Evolutionary conservation across 2,113 vertebrate genomes (phyloP).

Genomic region (Dasyornis broadbenti): DNA sequence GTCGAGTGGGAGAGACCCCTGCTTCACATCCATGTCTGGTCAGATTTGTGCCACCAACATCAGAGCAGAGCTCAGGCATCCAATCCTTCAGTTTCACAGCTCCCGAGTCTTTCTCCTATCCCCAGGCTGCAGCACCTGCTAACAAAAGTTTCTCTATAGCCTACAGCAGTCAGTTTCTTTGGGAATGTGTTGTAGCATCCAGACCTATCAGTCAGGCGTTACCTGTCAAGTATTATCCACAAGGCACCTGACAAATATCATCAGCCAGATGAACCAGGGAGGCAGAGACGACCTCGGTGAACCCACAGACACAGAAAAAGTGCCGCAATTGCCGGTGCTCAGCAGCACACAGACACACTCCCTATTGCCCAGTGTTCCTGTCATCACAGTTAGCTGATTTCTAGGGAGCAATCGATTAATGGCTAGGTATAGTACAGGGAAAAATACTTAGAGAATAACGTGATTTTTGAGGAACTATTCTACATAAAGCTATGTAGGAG

Average conservation of each 20-base stretch:
- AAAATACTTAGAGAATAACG: not conserved
- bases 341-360: accelerated
- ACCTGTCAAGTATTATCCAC: not conserved
- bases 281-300: not conserved
- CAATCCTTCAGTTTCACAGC: not conserved
- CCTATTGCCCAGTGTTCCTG: not conserved
- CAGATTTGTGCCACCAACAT: not conserved
- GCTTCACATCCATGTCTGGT: accelerated
- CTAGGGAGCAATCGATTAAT: not conserved
- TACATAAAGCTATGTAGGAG: not conserved
- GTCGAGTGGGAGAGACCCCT: accelerated
- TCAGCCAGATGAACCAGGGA: not conserved
- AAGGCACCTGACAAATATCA: not conserved
- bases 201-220: not conserved
- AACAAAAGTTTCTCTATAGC: not conserved
- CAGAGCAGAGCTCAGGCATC: not conserved
- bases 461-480: not conserved
- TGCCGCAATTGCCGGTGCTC: not conserved
- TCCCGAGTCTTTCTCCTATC: not conserved
- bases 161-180: not conserved
- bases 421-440: not conserved
- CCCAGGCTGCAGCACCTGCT: not conserved
- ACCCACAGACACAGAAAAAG: not conserved
- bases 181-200: not conserved
- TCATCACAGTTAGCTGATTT: not conserved